These are phyloP conservation scores for Yponomeuta malinellus DNA, from an alignment of 2,888 invertebrate genomes.

Conservation along the genomic window DNA sequence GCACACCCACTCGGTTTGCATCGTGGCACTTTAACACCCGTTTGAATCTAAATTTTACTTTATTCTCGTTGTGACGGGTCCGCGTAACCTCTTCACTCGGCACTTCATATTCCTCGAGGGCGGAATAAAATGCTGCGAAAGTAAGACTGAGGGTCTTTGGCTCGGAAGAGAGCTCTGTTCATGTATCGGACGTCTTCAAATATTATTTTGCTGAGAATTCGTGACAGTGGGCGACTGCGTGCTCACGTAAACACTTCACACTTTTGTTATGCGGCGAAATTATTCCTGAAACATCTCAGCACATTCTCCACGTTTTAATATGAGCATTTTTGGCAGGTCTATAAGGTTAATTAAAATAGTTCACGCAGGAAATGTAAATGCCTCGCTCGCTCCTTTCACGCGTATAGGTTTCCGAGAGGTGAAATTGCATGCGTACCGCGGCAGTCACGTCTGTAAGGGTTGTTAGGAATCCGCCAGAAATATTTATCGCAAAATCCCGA, in stretches of 20 bases:
- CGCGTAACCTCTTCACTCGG: slow-evolving; percentile 35
- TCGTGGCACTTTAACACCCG: slow-evolving; percentile 55
- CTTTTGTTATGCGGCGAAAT: too few species aligned
- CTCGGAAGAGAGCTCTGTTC: too few species aligned
- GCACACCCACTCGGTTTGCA: slow-evolving; percentile 44
- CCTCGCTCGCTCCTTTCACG: slow-evolving; percentile 34
- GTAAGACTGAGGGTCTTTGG: slow-evolving; percentile 27
- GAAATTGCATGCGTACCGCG: neutral
- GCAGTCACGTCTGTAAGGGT: neutral
- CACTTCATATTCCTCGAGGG: slow-evolving; percentile 38
- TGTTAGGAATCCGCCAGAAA: neutral
- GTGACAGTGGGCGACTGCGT: too few species aligned
- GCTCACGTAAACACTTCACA: too few species aligned
- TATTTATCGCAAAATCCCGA: neutral
- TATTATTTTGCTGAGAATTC: too few species aligned
- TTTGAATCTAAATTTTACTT: slow-evolving; percentile 59
- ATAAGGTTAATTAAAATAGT: slow-evolving; percentile 25
- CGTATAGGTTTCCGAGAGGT: neutral
- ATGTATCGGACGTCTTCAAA: too few species aligned
- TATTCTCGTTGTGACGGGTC: slow-evolving; percentile 41
- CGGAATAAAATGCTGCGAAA: slow-evolving; percentile 39
- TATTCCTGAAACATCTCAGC: too few species aligned
- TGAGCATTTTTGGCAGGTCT: too few species aligned
- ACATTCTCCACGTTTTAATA: too few species aligned
- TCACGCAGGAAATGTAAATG: slow-evolving; percentile 50